phyloP scores from a whole-genome alignment of 1,140 invertebrate genomes.

The Euura lappo region DNA sequence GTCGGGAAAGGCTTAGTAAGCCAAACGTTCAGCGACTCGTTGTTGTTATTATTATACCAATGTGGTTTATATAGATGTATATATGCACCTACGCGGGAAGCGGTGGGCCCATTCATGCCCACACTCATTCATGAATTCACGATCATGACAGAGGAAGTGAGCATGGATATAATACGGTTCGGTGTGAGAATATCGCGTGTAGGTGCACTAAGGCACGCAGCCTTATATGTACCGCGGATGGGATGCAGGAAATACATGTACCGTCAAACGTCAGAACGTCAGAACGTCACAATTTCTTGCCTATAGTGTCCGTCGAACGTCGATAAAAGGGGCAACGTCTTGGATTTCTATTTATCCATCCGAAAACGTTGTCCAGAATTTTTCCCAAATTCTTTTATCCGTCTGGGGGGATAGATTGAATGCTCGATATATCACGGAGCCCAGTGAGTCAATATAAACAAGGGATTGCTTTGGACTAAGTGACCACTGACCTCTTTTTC shows the following conservation, averaged over 20 bases:
- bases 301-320: not conserved
- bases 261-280: not conserved
- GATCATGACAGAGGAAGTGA: conserved; percentile 34
- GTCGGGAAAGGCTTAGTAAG: not conserved
- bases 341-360: not conserved
- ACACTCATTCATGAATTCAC: conserved; percentile 23
- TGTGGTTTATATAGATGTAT: not conserved
- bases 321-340: not conserved
- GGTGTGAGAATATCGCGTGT: conserved; percentile 21
- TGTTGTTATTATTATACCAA: not conserved
- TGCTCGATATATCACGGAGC: not conserved
- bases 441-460: not conserved
- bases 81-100: not conserved
- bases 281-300: not conserved
- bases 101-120: conserved; percentile 18
- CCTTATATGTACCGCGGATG: conserved; percentile 35
- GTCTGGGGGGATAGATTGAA: not conserved
- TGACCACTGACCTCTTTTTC: not conserved
- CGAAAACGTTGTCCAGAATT: not conserved
- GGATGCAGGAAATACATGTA: too few species aligned
- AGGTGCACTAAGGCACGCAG: conserved; percentile 10
- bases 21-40: not conserved
- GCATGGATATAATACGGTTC: conserved; percentile 19
- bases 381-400: not conserved
- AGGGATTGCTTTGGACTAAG: conserved; percentile 4